Evolutionary conservation across 2,888 invertebrate genomes (phyloP), one percentile per base, ranked within the genome.

Genomic region (Cyaniris semiargus): DNA sequence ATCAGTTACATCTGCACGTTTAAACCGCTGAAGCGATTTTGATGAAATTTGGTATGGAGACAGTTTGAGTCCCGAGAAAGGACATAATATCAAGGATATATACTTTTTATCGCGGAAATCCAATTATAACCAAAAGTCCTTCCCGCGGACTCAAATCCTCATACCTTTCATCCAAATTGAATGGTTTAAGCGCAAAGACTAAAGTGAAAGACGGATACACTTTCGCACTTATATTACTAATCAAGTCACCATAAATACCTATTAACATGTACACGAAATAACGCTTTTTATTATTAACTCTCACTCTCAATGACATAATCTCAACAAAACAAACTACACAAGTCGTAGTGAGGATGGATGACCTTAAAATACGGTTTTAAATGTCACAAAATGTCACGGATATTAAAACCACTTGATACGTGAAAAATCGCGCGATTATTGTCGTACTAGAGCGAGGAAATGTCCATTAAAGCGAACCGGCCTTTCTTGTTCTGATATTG

Each of bases 301-400:
- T 71, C 38, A 38, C 38, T 38, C 13, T 38, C 71, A 71, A 34
- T 38, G 71, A 38, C 21, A 71, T 21, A 21, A 38, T 71, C 38
- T 21, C 4, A 38, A 71, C 71, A 71, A 38, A n/a, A 44, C 23
- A 44, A 44, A 23, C 72, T 7, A 48, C 23, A 74, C 18, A 44
- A 44, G 44, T 44, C 13, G 27, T 5, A 74, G 72, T 74, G 72
- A 23, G 48, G 72, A 72, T 44, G 18, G 48, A 53, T 48, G 74
- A 74, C 74, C 74, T 74, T 53, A 74, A 53, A 84, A 84, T 83
- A 86, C 84, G 80, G 82, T 81, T 85, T 82, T 78, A 90, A 91
- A 90, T 91, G 90, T 89, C 91, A 91, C 81, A 84, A 90, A 91
- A 91, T 90, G 89, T 88, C 90, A 90, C 38, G 77, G 72, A 58